Evolutionary conservation across 1,140 invertebrate species (phyloP).

Genomic region (Hormaphis cornu): DNA sequence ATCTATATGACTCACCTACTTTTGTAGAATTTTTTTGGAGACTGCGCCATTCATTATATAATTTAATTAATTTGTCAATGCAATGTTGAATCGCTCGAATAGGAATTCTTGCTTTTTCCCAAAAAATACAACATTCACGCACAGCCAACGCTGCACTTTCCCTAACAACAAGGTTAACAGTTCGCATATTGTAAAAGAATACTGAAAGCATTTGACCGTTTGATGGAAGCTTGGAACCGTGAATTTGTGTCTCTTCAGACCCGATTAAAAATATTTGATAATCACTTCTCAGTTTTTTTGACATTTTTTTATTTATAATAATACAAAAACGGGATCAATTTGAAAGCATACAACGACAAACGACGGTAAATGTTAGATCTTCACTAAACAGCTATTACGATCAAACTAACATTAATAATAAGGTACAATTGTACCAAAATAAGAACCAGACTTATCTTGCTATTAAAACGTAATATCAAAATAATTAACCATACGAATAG

Average conservation of each 20-base stretch:
- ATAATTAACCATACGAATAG: no score
- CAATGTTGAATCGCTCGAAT: neutral
- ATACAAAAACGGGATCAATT: no score
- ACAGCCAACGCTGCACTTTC: constrained; percentile 1
- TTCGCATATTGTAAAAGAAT: neutral
- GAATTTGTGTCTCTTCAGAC: neutral
- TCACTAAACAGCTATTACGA: no score
- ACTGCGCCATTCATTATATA: constrained; percentile 14
- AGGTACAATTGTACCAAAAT: no score
- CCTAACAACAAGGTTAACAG: neutral
- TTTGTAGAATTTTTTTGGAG: constrained; percentile 30
- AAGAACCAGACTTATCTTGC: no score
- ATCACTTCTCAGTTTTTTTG: neutral
- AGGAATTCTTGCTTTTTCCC: neutral
- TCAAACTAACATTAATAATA: no score
- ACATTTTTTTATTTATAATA: neutral
- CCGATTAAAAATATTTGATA: neutral
- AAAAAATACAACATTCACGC: constrained; percentile 1
- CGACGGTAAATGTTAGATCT: no score
- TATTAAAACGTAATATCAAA: no score
- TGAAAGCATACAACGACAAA: no score
- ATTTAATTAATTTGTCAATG: neutral
- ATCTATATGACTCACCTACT: constrained; percentile 21
- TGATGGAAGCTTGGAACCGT: neutral
- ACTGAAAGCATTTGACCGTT: neutral